These are phyloP conservation scores for Mastacembelus armatus DNA, from an alignment of 2,797 vertebrate genomes.

Conservation along the genomic window DNA sequence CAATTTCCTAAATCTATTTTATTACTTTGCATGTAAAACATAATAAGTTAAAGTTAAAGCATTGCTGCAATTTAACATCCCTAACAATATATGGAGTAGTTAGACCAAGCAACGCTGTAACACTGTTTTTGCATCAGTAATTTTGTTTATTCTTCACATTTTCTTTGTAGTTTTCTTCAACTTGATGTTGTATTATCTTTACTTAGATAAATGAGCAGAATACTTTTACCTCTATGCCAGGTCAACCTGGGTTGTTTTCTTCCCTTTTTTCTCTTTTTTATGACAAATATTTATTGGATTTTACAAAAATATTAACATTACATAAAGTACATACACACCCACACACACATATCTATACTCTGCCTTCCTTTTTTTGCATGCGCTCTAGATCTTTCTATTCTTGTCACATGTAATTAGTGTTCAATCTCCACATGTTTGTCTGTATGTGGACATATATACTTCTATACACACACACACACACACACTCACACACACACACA, in stretches of 20 bases:
- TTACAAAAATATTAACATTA: no score
- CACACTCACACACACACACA: background rate
- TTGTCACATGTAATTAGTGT: conserved; percentile 13
- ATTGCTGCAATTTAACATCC: background rate
- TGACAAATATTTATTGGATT: no score
- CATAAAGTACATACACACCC: no score
- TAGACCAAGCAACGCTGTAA: background rate
- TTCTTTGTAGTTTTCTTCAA: no score
- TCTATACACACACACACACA: background rate
- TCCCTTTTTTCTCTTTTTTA: no score
- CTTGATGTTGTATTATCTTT: no score
- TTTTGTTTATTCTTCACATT: background rate
- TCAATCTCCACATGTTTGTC: background rate
- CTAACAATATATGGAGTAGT: no score
- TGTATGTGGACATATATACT: no score
- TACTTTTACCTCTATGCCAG: no score
- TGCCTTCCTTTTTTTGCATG: background rate
- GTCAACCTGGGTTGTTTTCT: no score
- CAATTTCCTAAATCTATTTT: background rate
- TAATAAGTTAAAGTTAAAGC: background rate
- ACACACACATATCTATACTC: no score
- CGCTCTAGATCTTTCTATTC: conserved; percentile 5
- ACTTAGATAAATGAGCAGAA: no score
- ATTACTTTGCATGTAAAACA: background rate
- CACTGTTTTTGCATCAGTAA: background rate